Base-by-base conservation (phyloP, 2,888 invertebrate species). In the Strigamia maritima region DNA sequence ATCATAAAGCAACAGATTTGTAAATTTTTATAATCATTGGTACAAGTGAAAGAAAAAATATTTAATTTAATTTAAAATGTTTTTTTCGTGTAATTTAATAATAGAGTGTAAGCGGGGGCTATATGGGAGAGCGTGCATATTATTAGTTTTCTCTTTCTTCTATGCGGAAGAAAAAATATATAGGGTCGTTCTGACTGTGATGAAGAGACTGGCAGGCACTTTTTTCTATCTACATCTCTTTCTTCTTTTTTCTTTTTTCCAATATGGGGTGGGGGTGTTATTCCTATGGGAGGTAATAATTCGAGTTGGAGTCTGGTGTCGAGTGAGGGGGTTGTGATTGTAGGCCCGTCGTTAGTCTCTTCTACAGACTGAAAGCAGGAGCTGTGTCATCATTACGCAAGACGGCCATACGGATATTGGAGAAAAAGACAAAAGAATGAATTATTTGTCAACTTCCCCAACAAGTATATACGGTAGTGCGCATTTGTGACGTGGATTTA, bases 231-330 rank as follows among this genome's bases (percentile, higher is more conserved):
- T 28, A 70, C 28, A 28, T 28, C 12, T 70, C 70, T 70, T 70
- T 70, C 28, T 28, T 28, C 28, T 70, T 70, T 26, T 26, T 28
- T 65, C 24, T 26, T 26, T 70, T 70, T 70, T 70, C 70, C 70
- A 70, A 70, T 70, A 70, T 70, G 28, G 22, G 70, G 70, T 1
- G 12, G n/a, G 70, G 70, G 70, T 28, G 70, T 70, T 70, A 70
- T 70, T 70, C 70, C 70, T 70, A 12, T 70, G 70, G 70, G 70
- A 70, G 70, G 70, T 70, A 70, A 26, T 70, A 70, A 70, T 70
- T 70, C 70, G 70, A 70, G 54, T n/a, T 28, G 70, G 70, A 70
- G 28, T 26, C 70, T 70, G 70, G 70, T 70, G 70, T 70, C 70
- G 70, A 70, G 70, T 70, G 70, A 28, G 26, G 28, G 28, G 70